Conservation (phyloP, 2,113 vertebrate genomes). For the Ictidomys tridecemlineatus region DNA sequence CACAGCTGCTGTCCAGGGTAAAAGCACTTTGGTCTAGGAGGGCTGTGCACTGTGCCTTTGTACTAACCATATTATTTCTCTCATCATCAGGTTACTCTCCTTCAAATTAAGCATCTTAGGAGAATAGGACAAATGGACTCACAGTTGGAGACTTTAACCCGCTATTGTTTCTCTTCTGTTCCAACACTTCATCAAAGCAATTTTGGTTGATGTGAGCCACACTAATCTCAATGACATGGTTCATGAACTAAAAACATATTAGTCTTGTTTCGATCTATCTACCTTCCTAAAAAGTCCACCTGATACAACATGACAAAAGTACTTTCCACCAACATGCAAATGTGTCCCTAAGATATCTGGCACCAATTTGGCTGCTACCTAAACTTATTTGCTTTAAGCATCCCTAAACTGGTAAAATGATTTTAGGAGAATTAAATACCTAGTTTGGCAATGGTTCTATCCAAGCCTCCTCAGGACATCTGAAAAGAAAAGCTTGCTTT, state of each 20-base stretch:
- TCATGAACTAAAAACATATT: not conserved
- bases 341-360: not conserved
- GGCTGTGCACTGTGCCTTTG: not conserved
- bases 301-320: not conserved
- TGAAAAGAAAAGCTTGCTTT: not conserved
- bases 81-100: not conserved
- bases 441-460: not conserved
- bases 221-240: not conserved
- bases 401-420: not conserved
- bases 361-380: not conserved
- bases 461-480: not conserved
- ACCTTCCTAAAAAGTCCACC: not conserved
- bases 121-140: not conserved
- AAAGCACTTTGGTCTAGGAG: not conserved
- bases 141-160: not conserved
- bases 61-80: not conserved
- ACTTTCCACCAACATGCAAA: not conserved
- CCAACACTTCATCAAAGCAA: conserved; percentile 35
- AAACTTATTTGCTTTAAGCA: not conserved
- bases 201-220: not conserved
- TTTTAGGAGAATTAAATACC: conserved; percentile 41
- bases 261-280: not conserved
- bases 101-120: not conserved
- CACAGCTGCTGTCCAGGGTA: not conserved
- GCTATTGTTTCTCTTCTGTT: not conserved